Evolutionary conservation across 2,797 vertebrate species (phyloP).

Genomic region (Alectoris magna): DNA sequence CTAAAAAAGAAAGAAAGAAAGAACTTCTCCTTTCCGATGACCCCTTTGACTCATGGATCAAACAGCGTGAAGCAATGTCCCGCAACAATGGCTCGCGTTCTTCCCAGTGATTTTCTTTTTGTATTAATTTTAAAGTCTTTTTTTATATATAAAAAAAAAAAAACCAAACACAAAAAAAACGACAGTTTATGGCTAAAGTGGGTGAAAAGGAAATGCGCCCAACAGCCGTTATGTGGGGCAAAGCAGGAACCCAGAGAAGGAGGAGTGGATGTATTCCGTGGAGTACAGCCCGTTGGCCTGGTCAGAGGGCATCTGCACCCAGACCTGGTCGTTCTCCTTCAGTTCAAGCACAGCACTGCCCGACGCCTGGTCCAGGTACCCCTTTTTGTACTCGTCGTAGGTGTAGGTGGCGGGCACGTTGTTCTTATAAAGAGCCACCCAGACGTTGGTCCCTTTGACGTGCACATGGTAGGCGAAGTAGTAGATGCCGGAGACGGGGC

Average conservation of each 20-base stretch:
- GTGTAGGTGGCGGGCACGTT: constrained; percentile 99
- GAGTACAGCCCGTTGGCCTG: constrained; percentile 98
- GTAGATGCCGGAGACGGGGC: constrained; percentile 93
- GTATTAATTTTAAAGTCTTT: constrained; percentile 74
- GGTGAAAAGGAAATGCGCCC: constrained; percentile 61
- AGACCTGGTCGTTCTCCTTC: constrained; percentile 96
- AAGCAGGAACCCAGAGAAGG: constrained; percentile 98
- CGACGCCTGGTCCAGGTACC: constrained; percentile 99
- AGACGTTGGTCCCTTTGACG: constrained; percentile 97
- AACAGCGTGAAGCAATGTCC: constrained; percentile 42
- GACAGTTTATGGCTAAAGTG: constrained; percentile 77
- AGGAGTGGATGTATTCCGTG: constrained; percentile 98
- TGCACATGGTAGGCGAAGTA: constrained; percentile 99
- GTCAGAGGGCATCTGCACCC: constrained; percentile 99
- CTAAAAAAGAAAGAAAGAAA: not conserved
- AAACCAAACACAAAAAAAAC: constrained; percentile 48
- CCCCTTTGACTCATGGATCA: constrained; percentile 48
- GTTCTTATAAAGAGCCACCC: constrained; percentile 99
- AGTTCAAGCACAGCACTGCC: constrained; percentile 98
- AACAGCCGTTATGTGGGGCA: constrained; percentile 94
- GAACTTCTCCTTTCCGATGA: not conserved
- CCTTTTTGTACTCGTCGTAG: constrained; percentile 99
- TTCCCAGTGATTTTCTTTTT: constrained; percentile 74
- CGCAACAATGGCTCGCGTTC: constrained; percentile 22
- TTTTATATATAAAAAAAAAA: constrained; percentile 45